Percentiles rank a stretch among this genome's conserved stretches.
Evolutionary conservation across 2,797 vertebrate genomes (phyloP).

Genomic region (Anguilla marmorata): DNA sequence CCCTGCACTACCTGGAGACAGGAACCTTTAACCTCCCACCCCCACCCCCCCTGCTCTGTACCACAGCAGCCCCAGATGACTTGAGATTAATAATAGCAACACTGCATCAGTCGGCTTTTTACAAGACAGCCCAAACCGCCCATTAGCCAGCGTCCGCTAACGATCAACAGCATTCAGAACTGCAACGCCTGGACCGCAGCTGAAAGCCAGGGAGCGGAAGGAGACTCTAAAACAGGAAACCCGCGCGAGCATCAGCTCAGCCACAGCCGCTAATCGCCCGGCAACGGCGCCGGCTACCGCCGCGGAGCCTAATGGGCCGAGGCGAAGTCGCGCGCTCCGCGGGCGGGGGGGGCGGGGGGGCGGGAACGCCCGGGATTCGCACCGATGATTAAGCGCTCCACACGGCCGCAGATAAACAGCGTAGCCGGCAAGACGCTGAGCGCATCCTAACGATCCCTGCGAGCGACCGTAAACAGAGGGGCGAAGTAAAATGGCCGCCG

Average conservation of each 20-base stretch:
- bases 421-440: slow-evolving; percentile 15
- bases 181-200: not conserved
- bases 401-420: slow-evolving; percentile 22
- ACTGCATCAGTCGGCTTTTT: not conserved
- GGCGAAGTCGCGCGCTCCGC: not conserved
- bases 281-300: not conserved
- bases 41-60: not conserved
- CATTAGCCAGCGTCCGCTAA: not conserved
- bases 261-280: not conserved
- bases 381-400: slow-evolving; percentile 28
- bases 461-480: slow-evolving; percentile 10
- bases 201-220: not conserved
- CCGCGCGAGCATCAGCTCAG: not conserved
- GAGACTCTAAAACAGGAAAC: not conserved
- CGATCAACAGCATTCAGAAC: not conserved
- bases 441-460: slow-evolving; percentile 15
- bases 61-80: not conserved
- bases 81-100: not conserved
- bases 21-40: too few species aligned
- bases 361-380: not conserved
- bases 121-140: not conserved
- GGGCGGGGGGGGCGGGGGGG: too few species aligned
- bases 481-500: not conserved
- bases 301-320: not conserved
- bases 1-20: not conserved